Conservation (phyloP, 1,140 invertebrate species). For the Pectinophora gossypiella region DNA sequence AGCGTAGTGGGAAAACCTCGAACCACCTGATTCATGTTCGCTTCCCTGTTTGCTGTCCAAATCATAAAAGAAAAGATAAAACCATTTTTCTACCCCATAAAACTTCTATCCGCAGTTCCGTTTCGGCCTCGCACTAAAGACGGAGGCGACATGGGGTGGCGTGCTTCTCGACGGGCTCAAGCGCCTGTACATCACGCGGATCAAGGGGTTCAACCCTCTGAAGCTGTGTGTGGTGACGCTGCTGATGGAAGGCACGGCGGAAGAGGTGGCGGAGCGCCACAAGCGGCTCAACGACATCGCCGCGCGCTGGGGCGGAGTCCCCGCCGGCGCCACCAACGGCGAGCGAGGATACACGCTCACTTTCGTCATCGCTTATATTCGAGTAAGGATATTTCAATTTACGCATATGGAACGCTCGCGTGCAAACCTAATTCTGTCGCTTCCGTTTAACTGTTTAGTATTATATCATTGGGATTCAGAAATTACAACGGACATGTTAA, state of each 20-base stretch:
- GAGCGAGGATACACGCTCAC: conserved; percentile 96
- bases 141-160: conserved; percentile 82
- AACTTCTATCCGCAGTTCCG: too few relatives aligned
- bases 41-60: too few relatives aligned
- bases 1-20: too few relatives aligned
- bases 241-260: conserved; percentile 89
- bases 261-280: conserved; percentile 85
- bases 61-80: too few relatives aligned
- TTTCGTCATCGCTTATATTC: conserved; percentile 98
- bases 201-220: conserved; percentile 92
- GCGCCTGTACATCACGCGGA: conserved; percentile 90
- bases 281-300: conserved; percentile 91
- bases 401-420: too few relatives aligned
- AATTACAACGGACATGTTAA: too few relatives aligned
- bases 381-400: too few relatives aligned
- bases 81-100: too few relatives aligned
- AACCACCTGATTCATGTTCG: too few relatives aligned
- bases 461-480: too few relatives aligned
- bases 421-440: too few relatives aligned
- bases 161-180: conserved; percentile 89
- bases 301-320: conserved; percentile 82
- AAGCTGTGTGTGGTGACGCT: conserved; percentile 94
- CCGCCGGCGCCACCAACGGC: conserved; percentile 95
- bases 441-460: too few relatives aligned
- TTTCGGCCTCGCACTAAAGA: conserved; percentile 93